A percentile compares a stretch with the other conserved stretches of the same genome.
These are phyloP conservation scores for Watsonalla binaria DNA, from an alignment of 2,888 invertebrate genomes.

Conservation along the genomic window DNA sequence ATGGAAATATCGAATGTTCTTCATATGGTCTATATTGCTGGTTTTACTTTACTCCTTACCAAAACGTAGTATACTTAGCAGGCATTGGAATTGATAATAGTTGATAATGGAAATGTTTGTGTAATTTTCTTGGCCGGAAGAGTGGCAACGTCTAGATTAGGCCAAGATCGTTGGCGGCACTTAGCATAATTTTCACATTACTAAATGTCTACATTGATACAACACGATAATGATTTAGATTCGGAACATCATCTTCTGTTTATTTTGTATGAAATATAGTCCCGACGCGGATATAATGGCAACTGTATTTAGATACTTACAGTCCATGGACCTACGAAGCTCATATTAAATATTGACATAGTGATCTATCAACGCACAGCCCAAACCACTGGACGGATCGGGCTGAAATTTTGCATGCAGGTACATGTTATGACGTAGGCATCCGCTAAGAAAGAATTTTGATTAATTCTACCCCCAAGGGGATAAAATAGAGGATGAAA, in stretches of 20 bases:
- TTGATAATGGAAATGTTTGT: conserved; percentile 6
- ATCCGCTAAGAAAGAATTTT: no score
- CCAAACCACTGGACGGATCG: no score
- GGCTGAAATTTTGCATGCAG: no score
- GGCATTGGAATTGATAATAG: conserved; percentile 2
- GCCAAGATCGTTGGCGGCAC: conserved; percentile 19
- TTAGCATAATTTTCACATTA: conserved; percentile 25
- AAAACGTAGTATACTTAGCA: not conserved
- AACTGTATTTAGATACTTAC: no score
- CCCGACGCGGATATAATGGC: not conserved
- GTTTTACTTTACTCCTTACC: not conserved
- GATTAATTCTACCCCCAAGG: no score
- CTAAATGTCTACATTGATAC: conserved; percentile 8
- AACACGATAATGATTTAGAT: not conserved
- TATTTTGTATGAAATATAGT: not conserved
- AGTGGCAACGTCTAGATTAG: conserved; percentile 18
- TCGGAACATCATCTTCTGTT: not conserved
- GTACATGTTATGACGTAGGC: no score
- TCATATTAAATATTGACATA: no score
- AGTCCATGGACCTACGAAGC: no score
- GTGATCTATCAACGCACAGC: no score
- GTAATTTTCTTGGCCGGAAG: conserved; percentile 14
- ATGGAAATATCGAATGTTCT: not conserved
- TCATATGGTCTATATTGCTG: not conserved
- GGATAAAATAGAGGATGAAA: no score